phyloP scores from a whole-genome alignment of 2,888 invertebrate species.

The Hymenopus coronatus region DNA sequence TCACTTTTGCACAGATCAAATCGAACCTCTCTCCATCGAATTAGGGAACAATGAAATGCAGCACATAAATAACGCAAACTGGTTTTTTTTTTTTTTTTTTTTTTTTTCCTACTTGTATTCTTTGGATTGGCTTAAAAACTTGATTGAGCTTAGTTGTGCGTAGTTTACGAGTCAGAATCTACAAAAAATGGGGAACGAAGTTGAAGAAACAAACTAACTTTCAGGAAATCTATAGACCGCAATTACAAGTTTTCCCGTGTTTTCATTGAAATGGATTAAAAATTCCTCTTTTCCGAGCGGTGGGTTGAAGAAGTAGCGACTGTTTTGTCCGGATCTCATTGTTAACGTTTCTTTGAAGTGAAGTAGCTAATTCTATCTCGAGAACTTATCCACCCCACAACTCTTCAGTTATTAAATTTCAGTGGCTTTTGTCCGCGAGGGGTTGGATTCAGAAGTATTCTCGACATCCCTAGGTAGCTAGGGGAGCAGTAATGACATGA shows the following conservation, averaged over 20 bases:
- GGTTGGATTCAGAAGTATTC: not conserved
- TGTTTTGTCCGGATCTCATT: not conserved
- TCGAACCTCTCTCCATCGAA: too few species aligned
- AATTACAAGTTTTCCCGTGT: not conserved
- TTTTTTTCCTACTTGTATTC: too few species aligned
- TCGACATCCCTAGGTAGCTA: not conserved
- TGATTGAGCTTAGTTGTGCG: too few species aligned
- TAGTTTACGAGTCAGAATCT: not conserved
- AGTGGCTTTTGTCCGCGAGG: not conserved
- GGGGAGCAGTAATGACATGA: not conserved
- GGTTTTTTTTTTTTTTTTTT: too few species aligned
- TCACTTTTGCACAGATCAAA: too few species aligned
- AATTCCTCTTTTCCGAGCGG: not conserved
- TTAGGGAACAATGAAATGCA: too few species aligned
- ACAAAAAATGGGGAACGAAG: not conserved
- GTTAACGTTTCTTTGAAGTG: not conserved
- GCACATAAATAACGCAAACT: too few species aligned
- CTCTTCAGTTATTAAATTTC: not conserved
- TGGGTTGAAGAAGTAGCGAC: not conserved
- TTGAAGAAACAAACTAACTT: not conserved
- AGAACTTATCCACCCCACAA: not conserved
- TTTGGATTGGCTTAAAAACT: too few species aligned
- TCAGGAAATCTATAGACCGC: not conserved
- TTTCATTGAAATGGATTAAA: not conserved
- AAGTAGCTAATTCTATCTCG: not conserved